Percentiles rank a stretch among this genome's conserved stretches.
Conservation (phyloP, 2,113 vertebrate species). For the Percopsis transmontana region DNA sequence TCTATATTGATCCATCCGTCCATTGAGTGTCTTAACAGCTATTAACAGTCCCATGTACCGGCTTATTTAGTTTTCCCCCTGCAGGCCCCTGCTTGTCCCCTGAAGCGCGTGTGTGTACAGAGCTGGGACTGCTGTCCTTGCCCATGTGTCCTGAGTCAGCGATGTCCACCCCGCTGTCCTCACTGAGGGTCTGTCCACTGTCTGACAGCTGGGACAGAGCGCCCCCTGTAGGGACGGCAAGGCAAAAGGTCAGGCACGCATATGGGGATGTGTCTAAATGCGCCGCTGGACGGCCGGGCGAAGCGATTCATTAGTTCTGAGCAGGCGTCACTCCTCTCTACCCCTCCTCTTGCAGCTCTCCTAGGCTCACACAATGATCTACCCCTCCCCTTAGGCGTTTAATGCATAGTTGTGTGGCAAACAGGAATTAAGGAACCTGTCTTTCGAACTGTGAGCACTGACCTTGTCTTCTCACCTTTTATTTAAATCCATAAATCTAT, state of each 20-base stretch:
- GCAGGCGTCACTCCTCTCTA: too few relatives aligned
- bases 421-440: too few relatives aligned
- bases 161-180: slow-evolving; percentile 97
- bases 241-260: slow-evolving; percentile 18
- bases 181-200: slow-evolving; percentile 94
- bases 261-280: background rate
- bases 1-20: background rate
- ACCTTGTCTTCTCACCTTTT: too few relatives aligned
- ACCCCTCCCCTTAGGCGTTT: too few relatives aligned
- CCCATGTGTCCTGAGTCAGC: slow-evolving; percentile 83
- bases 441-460: too few relatives aligned
- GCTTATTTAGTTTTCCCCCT: slow-evolving; percentile 78
- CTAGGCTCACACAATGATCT: too few relatives aligned
- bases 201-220: slow-evolving; percentile 94
- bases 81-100: slow-evolving; percentile 69
- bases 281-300: background rate
- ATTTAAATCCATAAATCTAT: too few relatives aligned
- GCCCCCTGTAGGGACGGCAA: slow-evolving; percentile 77
- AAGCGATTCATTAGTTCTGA: too few relatives aligned
- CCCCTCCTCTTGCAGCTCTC: too few relatives aligned
- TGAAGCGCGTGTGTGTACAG: slow-evolving; percentile 77
- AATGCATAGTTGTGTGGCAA: too few relatives aligned
- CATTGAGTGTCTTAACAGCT: slow-evolving; percentile 12
- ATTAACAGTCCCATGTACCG: slow-evolving; percentile 80
- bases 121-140: slow-evolving; percentile 81